phyloP scores from a whole-genome alignment of 1,140 invertebrate genomes.

The Archivesica marissinica region DNA sequence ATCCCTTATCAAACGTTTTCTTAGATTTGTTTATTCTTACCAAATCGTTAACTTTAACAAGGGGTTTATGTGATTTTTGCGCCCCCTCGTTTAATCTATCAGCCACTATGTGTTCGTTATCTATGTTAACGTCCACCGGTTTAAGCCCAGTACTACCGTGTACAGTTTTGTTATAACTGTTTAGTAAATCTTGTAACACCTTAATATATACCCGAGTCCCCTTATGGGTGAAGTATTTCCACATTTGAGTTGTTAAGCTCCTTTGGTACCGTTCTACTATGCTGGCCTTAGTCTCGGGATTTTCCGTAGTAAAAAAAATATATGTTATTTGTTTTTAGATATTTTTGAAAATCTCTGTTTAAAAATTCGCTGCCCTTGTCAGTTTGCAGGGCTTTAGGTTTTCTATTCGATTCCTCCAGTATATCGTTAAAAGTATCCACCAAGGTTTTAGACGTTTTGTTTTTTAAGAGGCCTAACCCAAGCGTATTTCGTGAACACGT shows the following conservation, averaged over 20 bases:
- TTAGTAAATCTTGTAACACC: neutral
- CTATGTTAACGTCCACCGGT: no score
- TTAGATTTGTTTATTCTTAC: no score
- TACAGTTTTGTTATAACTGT: no score
- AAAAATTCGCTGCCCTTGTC: constrained; percentile 19
- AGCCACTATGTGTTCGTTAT: no score
- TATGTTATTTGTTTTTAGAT: neutral
- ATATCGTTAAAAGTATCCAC: neutral
- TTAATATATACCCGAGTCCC: constrained; percentile 26
- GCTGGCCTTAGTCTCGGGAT: constrained; percentile 34
- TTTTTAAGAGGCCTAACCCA: neutral
- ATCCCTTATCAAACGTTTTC: no score
- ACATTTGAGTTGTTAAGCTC: constrained; percentile 41
- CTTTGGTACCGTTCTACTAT: constrained; percentile 51
- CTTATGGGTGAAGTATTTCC: constrained; percentile 38
- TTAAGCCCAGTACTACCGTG: no score
- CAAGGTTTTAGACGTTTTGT: neutral
- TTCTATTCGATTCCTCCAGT: neutral
- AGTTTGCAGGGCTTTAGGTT: neutral
- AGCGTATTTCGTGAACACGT: neutral
- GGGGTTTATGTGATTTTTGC: no score
- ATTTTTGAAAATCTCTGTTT: constrained; percentile 17
- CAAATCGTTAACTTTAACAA: no score
- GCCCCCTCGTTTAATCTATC: no score
- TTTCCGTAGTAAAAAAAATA: constrained; percentile 33